phyloP scores from a whole-genome alignment of 2,888 invertebrate genomes.

The Creontiades dilutus region DNA sequence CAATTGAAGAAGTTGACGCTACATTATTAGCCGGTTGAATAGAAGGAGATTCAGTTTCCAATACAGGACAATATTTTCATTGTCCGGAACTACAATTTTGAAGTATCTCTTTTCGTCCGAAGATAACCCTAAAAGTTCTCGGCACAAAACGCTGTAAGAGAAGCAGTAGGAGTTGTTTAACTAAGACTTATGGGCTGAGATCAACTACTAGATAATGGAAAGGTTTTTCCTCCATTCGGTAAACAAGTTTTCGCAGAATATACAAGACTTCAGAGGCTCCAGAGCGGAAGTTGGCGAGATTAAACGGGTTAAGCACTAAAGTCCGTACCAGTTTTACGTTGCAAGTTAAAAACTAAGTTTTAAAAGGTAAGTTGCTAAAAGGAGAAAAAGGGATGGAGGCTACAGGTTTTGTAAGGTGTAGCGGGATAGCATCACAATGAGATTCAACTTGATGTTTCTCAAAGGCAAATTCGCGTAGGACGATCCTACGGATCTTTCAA shows the following conservation, averaged over 20 bases:
- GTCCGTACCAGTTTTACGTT: constrained; percentile 48
- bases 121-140: background rate
- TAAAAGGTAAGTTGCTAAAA: constrained; percentile 54
- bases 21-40: background rate
- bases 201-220: constrained; percentile 54
- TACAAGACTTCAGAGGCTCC: constrained; percentile 38
- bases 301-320: constrained; percentile 57
- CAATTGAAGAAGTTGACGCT: background rate
- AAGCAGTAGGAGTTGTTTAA: constrained; percentile 26
- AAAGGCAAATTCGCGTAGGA: background rate
- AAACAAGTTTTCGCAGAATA: constrained; percentile 52
- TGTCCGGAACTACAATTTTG: constrained; percentile 18
- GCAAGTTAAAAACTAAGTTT: constrained; percentile 41
- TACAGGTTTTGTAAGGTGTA: constrained; percentile 1
- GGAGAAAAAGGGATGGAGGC: constrained; percentile 11
- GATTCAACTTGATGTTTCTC: constrained; percentile 19
- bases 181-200: constrained; percentile 16
- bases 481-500: background rate
- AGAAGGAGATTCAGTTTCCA: background rate
- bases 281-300: constrained; percentile 56
- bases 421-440: constrained; percentile 45
- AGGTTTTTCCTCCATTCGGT: constrained; percentile 43
- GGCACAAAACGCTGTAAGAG: constrained; percentile 9
- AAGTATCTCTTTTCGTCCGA: background rate
- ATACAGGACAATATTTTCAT: background rate